phyloP scores from a whole-genome alignment of 2,797 vertebrate species.

The Danionella dracula region DNA sequence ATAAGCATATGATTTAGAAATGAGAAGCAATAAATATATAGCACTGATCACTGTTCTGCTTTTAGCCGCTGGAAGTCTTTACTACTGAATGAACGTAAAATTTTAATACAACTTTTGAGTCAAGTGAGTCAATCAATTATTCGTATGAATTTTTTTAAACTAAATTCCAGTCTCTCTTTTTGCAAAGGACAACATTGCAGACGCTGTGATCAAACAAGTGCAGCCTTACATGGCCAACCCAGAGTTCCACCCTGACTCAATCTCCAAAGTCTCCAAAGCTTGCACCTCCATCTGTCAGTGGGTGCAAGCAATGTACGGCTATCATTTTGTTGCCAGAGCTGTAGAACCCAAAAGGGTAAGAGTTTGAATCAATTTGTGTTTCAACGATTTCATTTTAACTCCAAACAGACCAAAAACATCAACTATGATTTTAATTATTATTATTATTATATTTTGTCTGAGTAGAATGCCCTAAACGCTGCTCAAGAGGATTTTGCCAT shows the following conservation, averaged over 20 bases:
- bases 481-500: conserved; percentile 78
- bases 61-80: no score
- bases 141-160: no score
- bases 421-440: no score
- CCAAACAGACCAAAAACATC: no score
- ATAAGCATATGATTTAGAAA: no score
- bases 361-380: background rate
- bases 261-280: conserved; percentile 87
- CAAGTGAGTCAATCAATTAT: no score
- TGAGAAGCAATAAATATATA: no score
- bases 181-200: conserved; percentile 85
- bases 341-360: conserved; percentile 88
- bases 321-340: conserved; percentile 80
- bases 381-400: background rate
- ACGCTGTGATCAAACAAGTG: conserved; percentile 75
- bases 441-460: background rate
- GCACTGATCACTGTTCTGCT: no score
- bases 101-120: no score
- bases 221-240: conserved; percentile 89
- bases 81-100: no score
- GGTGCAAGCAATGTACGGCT: conserved; percentile 88
- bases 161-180: background rate
- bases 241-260: conserved; percentile 83
- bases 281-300: conserved; percentile 93
- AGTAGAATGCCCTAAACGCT: conserved; percentile 75